Conservation (phyloP, 2,888 invertebrate genomes). For the Sepioteuthis lessoniana region DNA sequence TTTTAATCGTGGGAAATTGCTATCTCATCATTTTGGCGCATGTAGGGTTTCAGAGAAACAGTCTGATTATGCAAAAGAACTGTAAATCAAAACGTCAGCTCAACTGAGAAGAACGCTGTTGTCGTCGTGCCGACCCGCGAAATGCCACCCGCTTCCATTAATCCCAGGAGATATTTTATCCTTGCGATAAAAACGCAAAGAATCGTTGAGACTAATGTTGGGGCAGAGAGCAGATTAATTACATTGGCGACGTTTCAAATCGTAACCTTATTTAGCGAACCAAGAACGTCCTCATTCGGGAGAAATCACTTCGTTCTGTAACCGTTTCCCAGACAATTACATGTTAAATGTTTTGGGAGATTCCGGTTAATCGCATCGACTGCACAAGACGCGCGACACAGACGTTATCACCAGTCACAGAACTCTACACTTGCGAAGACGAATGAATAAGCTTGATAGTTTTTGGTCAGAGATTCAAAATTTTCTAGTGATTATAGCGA, state of each 20-base stretch:
- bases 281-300: background rate
- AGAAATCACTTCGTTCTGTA: background rate
- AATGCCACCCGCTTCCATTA: conserved; percentile 20
- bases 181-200: conserved; percentile 34
- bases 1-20: conserved; percentile 44
- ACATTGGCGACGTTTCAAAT: conserved; percentile 17
- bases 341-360: conserved; percentile 21
- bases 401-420: background rate
- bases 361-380: background rate
- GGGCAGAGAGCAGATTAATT: conserved; percentile 35
- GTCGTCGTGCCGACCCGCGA: background rate
- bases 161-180: conserved; percentile 20
- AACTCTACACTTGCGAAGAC: background rate
- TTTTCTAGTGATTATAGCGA: too few species aligned
- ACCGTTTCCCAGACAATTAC: background rate
- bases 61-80: background rate
- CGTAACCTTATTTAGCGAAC: conserved; percentile 41
- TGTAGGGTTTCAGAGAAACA: background rate
- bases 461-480: conserved; percentile 11
- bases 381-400: background rate
- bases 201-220: background rate
- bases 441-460: background rate
- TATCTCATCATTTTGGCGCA: conserved; percentile 39
- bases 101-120: background rate
- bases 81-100: conserved; percentile 43